These are phyloP conservation scores for Myotis vivesi DNA, from an alignment of 2,797 vertebrate species.

Conservation along the genomic window DNA sequence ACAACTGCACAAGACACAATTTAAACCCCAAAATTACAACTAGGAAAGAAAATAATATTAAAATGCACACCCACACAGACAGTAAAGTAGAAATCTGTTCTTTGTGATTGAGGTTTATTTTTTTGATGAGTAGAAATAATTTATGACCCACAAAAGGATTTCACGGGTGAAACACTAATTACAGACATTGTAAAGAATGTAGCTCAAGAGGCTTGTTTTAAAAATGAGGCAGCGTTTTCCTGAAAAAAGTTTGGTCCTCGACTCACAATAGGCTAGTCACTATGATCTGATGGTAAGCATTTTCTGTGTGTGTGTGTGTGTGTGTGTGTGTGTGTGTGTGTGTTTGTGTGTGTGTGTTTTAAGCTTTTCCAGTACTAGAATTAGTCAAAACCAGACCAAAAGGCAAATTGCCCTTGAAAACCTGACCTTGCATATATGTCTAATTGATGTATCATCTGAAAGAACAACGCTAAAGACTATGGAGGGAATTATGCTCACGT, in stretches of 20 bases:
- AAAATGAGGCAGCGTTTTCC: slow-evolving; percentile 88
- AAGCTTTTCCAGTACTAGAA: slow-evolving; percentile 75
- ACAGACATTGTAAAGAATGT: slow-evolving; percentile 87
- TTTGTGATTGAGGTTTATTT: slow-evolving; percentile 54
- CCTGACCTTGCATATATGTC: slow-evolving; percentile 75
- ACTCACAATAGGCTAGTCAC: slow-evolving; percentile 85
- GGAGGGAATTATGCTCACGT: slow-evolving; percentile 59
- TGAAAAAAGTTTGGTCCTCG: slow-evolving; percentile 90
- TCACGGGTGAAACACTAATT: slow-evolving; percentile 83
- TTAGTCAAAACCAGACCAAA: slow-evolving; percentile 66
- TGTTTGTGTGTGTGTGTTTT: slow-evolving; percentile 49
- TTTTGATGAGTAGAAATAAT: slow-evolving; percentile 84
- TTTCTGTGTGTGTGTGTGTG: slow-evolving; percentile 64
- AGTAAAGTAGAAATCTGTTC: slow-evolving; percentile 85
- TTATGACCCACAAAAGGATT: slow-evolving; percentile 85
- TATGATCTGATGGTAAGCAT: slow-evolving; percentile 79
- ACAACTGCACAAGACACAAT: slow-evolving; percentile 81
- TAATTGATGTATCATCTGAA: slow-evolving; percentile 77
- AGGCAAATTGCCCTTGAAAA: slow-evolving; percentile 63
- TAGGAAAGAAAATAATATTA: slow-evolving; percentile 85
- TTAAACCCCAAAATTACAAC: slow-evolving; percentile 82
- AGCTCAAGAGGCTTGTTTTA: slow-evolving; percentile 87
- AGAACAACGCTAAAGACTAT: slow-evolving; percentile 73
- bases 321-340: slow-evolving; percentile 59
- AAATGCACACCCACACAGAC: slow-evolving; percentile 85